Evolutionary conservation across 2,888 invertebrate species (phyloP).

Genomic region (Eristalis intricaria): DNA sequence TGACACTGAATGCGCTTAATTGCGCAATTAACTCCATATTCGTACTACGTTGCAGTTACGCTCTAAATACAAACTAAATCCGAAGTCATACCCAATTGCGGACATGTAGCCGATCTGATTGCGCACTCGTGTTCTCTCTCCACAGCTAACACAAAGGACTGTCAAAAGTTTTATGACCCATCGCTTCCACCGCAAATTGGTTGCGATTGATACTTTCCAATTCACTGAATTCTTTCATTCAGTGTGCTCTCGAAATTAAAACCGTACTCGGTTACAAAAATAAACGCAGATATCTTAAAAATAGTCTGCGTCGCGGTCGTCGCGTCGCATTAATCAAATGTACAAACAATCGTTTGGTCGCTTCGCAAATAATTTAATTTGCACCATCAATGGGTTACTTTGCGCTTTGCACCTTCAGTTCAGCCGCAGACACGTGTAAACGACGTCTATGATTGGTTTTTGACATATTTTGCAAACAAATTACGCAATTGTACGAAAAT

Average conservation of each 20-base stretch:
- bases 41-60: no score
- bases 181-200: not conserved
- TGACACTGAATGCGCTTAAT: no score
- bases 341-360: conserved; percentile 6
- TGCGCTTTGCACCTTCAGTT: not conserved
- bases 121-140: no score
- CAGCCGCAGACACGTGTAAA: not conserved
- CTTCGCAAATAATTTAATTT: conserved; percentile 15
- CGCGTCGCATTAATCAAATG: not conserved
- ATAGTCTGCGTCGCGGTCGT: not conserved
- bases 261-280: not conserved
- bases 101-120: no score
- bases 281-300: not conserved
- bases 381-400: conserved; percentile 13
- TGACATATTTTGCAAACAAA: not conserved
- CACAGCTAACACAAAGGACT: not conserved
- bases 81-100: not conserved
- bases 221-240: not conserved
- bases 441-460: not conserved
- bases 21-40: no score
- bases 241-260: not conserved
- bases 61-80: not conserved
- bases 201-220: not conserved
- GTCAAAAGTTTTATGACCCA: not conserved
- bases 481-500: not conserved